These are phyloP conservation scores for Eonycteris spelaea DNA, from an alignment of 2,113 vertebrate genomes.

Conservation along the genomic window DNA sequence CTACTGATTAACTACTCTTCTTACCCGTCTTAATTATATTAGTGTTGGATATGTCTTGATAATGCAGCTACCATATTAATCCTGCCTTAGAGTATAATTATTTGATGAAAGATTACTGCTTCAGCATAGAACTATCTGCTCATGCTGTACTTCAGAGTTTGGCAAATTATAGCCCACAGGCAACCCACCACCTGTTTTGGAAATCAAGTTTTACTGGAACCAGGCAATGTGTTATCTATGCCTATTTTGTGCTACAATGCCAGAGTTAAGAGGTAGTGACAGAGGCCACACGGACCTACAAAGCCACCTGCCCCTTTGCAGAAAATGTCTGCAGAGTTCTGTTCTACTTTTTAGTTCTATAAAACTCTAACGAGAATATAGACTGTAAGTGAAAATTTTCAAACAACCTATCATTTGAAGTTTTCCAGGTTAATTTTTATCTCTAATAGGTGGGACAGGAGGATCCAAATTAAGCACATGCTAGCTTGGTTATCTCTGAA, in stretches of 20 bases:
- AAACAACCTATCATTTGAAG: not conserved
- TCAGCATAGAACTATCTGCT: not conserved
- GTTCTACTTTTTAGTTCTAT: not conserved
- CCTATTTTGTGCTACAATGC: not conserved
- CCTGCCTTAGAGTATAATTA: not conserved
- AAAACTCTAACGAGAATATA: constrained; percentile 12
- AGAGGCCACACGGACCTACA: not conserved
- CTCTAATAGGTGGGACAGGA: not conserved
- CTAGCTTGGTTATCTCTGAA: not conserved
- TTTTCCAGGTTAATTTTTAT: not conserved
- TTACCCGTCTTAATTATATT: not conserved
- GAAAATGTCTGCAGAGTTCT: not conserved
- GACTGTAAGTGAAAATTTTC: not conserved
- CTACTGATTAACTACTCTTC: not conserved
- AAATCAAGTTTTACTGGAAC: not conserved
- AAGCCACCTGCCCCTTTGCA: not conserved
- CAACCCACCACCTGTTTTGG: not conserved
- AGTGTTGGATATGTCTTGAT: not conserved
- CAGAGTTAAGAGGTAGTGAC: not conserved
- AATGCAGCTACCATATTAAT: not conserved
- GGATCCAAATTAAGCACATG: not conserved
- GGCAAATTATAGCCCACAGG: not conserved
- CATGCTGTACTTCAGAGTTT: not conserved
- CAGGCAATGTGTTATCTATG: not conserved
- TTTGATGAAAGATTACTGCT: not conserved